Base-by-base conservation (phyloP, 2,888 invertebrate species). In the Pardosa pseudoannulata region DNA sequence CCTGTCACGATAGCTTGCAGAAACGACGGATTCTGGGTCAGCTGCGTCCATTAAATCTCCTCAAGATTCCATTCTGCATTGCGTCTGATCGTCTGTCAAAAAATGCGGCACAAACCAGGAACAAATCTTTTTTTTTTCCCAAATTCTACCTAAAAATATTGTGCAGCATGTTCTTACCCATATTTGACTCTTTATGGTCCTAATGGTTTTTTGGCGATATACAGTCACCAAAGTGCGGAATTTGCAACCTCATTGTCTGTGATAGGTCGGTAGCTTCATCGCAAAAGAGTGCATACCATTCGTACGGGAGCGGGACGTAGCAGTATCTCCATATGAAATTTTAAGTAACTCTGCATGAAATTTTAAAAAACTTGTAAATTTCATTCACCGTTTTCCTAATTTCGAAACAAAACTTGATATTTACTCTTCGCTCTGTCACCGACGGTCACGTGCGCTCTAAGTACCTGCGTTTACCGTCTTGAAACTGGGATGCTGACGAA, bases 401-500 rank as follows among this genome's bases (percentile, higher is more conserved):
- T 46, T 46, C 16, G 16, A 46, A 46, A 46, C 41, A 46, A 46
- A 46, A 46, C 41, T 46, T 46, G 41, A 46, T 16, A 46, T 46
- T 46, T 16, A 46, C 41, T 46, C 41, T 46, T 46, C 23, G 62
- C 27, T 62, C 62, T 27, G 23, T 62, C 62, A 62, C 62, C 62
- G 62, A 62, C 62, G 6, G 62, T 62, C 23, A 62, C 62, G 23
- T 27, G 28, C 62, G 62, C 23, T 62, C 62, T 62, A 62, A 62
- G 23, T 27, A 62, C 62, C 62, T 62, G 62, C 27, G 28, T 62
- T 62, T 62, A 62, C 62, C 23, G n/a, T 62, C 62, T 62, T 23
- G 23, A 62, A 62, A 62, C 3, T 13, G 27, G 28, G 23, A 62
- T 23, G 27, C 62, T 62, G 62, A 62, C 13, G 62, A 19, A 62